phyloP scores from a whole-genome alignment of 1,140 invertebrate genomes.

The Portunus trituberculatus region DNA sequence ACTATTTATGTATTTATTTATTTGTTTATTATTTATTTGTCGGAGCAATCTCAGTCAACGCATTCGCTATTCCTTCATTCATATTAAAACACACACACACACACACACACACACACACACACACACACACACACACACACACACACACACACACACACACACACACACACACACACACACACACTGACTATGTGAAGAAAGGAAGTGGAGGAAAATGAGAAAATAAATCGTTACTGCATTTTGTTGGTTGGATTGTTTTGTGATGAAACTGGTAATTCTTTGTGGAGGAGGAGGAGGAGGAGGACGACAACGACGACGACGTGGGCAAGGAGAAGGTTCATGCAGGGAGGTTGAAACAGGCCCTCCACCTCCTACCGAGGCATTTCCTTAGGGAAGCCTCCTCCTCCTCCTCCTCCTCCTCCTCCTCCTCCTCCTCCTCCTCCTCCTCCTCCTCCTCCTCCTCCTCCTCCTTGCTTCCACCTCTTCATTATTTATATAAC shows the following conservation, averaged over 20 bases:
- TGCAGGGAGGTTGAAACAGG: background rate
- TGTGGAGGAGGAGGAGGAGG: background rate
- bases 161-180: too few species aligned
- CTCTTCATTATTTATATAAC: background rate
- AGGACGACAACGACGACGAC: background rate
- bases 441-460: background rate
- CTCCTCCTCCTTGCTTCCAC: too few species aligned
- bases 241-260: background rate
- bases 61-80: too few species aligned
- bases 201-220: background rate
- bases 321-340: too few species aligned
- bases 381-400: background rate
- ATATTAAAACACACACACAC: too few species aligned
- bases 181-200: background rate
- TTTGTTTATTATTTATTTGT: too few species aligned
- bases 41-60: too few species aligned
- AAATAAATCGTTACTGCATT: background rate
- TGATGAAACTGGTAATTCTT: background rate
- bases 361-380: background rate
- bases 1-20: background rate
- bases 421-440: background rate
- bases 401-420: slow-evolving; percentile 26
- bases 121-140: too few species aligned
- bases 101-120: too few species aligned
- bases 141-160: too few species aligned